Percentiles rank a stretch among this genome's conserved stretches.
phyloP scores from a whole-genome alignment of 2,113 vertebrate genomes.

The Anolis carolinensis region DNA sequence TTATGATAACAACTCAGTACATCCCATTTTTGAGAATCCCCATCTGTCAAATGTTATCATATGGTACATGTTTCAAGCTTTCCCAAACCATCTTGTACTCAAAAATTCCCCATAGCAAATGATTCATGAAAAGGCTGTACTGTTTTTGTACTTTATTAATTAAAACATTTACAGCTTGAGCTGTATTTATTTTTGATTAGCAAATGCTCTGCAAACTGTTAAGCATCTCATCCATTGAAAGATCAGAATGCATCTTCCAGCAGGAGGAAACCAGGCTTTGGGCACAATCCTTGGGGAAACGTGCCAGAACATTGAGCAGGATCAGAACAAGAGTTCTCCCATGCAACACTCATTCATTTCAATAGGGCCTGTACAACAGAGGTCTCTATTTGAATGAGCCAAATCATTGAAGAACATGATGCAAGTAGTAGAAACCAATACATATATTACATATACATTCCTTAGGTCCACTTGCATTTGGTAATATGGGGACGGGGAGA shows the following conservation, averaged over 20 bases:
- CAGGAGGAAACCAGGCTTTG: constrained; percentile 20
- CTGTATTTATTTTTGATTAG: constrained; percentile 40
- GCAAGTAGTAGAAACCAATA: constrained; percentile 19
- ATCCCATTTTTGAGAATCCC: constrained; percentile 29
- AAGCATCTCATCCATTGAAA: constrained; percentile 35
- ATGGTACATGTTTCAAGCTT: constrained; percentile 22
- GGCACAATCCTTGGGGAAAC: background rate
- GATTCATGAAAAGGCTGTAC: constrained; percentile 33
- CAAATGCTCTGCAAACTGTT: constrained; percentile 31
- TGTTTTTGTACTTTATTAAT: constrained; percentile 38
- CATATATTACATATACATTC: background rate
- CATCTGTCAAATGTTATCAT: constrained; percentile 45
- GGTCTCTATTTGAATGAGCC: background rate
- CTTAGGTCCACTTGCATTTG: constrained; percentile 29
- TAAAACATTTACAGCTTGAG: constrained; percentile 28
- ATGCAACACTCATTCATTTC: background rate
- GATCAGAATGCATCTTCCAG: constrained; percentile 34
- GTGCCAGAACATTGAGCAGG: background rate
- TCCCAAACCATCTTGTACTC: constrained; percentile 43
- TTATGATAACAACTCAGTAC: constrained; percentile 34
- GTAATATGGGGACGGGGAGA: constrained; percentile 1
- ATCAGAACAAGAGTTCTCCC: background rate
- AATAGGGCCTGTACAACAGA: background rate
- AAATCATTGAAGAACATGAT: background rate
- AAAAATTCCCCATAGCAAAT: background rate